These are phyloP conservation scores for Mythimna albipuncta DNA, from an alignment of 2,888 invertebrate genomes.

Conservation along the genomic window DNA sequence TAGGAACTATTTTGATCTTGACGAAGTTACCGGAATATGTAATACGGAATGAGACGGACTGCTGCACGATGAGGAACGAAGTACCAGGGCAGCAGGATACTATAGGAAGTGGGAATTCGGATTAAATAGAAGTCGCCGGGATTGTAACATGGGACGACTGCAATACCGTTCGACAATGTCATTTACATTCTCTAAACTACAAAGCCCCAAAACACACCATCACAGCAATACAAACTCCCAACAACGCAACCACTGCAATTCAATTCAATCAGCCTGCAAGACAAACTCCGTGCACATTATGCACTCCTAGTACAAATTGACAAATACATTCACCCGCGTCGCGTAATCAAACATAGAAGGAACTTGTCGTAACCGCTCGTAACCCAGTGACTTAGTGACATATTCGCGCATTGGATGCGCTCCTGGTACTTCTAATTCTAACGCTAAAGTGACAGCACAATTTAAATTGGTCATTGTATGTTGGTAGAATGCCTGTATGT, in stretches of 20 bases:
- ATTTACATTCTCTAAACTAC: too few relatives aligned
- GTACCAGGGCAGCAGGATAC: neutral
- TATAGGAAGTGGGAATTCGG: neutral
- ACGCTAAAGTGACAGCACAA: slow-evolving; percentile 20
- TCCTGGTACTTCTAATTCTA: slow-evolving; percentile 20
- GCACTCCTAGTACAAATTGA: slow-evolving; percentile 31
- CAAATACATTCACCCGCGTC: slow-evolving; percentile 22
- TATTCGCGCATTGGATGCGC: slow-evolving; percentile 12
- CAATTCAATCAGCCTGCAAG: slow-evolving; percentile 29
- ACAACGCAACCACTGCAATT: neutral
- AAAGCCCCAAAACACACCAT: neutral
- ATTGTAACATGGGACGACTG: neutral
- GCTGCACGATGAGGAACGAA: too few relatives aligned
- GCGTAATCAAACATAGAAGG: slow-evolving; percentile 11
- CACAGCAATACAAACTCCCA: slow-evolving; percentile 4
- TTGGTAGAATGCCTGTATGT: slow-evolving; percentile 18
- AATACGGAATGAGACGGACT: neutral
- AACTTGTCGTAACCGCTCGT: slow-evolving; percentile 36
- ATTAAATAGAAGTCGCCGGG: neutral
- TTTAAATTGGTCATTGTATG: slow-evolving; percentile 28
- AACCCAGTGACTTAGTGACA: slow-evolving; percentile 33
- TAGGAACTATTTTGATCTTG: too few relatives aligned
- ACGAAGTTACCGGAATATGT: neutral
- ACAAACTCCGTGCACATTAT: slow-evolving; percentile 19
- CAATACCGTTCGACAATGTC: neutral